phyloP scores from a whole-genome alignment of 2,797 vertebrate genomes.

The Nannoperca australis region DNA sequence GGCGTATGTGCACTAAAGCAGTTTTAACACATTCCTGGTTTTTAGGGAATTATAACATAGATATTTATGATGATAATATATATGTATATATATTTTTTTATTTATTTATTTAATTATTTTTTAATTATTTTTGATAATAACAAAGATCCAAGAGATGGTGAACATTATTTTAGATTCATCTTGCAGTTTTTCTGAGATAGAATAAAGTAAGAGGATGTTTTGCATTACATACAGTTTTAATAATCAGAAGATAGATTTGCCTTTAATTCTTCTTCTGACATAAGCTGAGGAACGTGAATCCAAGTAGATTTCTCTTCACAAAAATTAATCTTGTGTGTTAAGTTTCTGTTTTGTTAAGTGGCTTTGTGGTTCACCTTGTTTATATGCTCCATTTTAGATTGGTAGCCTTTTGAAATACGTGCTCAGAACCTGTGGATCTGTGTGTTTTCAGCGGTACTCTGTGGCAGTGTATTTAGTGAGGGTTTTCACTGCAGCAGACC shows the following conservation, averaged over 20 bases:
- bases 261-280: background rate
- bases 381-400: background rate
- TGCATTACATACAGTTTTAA: background rate
- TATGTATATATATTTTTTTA: too few relatives aligned
- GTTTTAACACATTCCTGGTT: background rate
- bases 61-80: too few relatives aligned
- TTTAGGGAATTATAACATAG: background rate
- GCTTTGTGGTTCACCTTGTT: background rate
- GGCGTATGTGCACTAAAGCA: background rate
- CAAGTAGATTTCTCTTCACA: background rate
- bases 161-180: background rate
- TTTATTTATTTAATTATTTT: too few relatives aligned
- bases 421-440: constrained; percentile 16
- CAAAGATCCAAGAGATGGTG: background rate
- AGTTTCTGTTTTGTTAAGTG: background rate
- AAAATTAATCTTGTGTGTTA: background rate
- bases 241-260: background rate
- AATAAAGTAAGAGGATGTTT: background rate
- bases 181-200: background rate
- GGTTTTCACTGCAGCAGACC: constrained; percentile 94
- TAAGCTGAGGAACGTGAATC: background rate
- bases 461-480: constrained; percentile 95
- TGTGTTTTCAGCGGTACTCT: constrained; percentile 91
- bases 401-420: background rate
- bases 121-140: background rate